Percentiles rank a stretch among this genome's conserved stretches.
Evolutionary conservation across 2,797 vertebrate genomes (phyloP).

Genomic region (Hypotaenidia okinawae): DNA sequence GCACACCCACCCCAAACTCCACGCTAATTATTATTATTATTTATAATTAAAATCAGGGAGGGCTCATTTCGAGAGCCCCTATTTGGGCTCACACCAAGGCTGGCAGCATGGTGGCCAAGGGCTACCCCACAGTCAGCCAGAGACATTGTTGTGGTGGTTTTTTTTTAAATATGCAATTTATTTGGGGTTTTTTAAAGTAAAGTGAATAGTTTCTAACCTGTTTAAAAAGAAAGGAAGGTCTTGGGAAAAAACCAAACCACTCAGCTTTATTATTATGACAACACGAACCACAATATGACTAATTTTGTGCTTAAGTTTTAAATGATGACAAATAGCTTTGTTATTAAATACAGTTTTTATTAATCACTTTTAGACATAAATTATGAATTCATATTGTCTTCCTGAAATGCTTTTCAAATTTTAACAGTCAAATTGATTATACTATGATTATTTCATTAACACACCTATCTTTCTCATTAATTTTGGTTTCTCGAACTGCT

Average conservation of each 20-base stretch:
- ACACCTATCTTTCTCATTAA: constrained; percentile 89
- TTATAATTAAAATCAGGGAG: neutral
- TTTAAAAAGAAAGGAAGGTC: constrained; percentile 62
- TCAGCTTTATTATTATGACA: constrained; percentile 78
- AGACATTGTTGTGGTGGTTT: neutral
- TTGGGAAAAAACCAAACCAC: neutral
- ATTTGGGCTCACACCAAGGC: neutral
- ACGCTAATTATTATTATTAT: neutral
- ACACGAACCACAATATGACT: constrained; percentile 76
- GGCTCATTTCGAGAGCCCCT: neutral
- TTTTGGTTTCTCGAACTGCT: constrained; percentile 83
- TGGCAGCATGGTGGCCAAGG: neutral
- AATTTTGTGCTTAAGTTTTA: constrained; percentile 80
- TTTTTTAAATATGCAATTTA: too few species aligned
- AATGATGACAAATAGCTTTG: constrained; percentile 88
- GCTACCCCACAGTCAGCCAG: neutral
- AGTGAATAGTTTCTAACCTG: neutral
- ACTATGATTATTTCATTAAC: constrained; percentile 90
- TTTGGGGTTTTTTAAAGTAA: neutral
- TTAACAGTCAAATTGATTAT: constrained; percentile 89
- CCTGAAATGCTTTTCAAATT: constrained; percentile 87
- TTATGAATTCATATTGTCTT: constrained; percentile 85
- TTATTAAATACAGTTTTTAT: constrained; percentile 88
- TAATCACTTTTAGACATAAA: constrained; percentile 86
- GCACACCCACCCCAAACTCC: neutral